A percentile compares a stretch with the other conserved stretches of the same genome.
phyloP scores from a whole-genome alignment of 2,797 vertebrate genomes.

The Acanthornis magna region DNA sequence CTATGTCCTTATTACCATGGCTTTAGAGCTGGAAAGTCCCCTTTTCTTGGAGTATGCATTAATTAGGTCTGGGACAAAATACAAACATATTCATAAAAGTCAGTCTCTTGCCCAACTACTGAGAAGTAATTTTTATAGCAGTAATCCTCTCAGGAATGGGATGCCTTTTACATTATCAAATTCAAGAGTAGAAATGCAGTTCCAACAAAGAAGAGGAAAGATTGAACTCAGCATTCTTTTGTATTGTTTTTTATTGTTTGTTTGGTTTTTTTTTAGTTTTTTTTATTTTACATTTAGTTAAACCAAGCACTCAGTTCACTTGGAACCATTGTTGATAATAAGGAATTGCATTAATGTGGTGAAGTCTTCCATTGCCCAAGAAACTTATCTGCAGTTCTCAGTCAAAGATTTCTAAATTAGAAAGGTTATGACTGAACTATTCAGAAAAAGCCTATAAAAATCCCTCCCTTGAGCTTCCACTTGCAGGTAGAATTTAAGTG shows the following conservation, averaged over 20 bases:
- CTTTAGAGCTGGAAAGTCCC: neutral
- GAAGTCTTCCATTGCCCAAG: neutral
- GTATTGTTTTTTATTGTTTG: neutral
- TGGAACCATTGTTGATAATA: neutral
- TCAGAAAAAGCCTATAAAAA: conserved; percentile 1
- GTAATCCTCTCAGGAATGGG: neutral
- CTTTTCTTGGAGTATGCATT: neutral
- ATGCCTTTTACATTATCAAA: neutral
- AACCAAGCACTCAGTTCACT: neutral
- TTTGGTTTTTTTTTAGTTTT: rapidly evolving
- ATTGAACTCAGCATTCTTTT: neutral
- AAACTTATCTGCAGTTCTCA: neutral
- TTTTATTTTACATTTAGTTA: neutral
- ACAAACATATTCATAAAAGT: neutral
- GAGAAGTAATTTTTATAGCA: neutral
- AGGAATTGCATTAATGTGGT: neutral
- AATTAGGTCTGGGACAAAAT: neutral
- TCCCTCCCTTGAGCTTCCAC: neutral
- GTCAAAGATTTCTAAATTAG: neutral
- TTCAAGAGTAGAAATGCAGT: neutral
- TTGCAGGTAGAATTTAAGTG: conserved; percentile 50
- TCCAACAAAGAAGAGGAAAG: neutral
- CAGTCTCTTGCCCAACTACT: neutral
- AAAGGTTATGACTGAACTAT: neutral
- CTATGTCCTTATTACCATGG: neutral